Evolutionary conservation across 2,888 invertebrate species (phyloP), one percentile per base, ranked within the genome.

Genomic region (Byasa hedistus): DNA sequence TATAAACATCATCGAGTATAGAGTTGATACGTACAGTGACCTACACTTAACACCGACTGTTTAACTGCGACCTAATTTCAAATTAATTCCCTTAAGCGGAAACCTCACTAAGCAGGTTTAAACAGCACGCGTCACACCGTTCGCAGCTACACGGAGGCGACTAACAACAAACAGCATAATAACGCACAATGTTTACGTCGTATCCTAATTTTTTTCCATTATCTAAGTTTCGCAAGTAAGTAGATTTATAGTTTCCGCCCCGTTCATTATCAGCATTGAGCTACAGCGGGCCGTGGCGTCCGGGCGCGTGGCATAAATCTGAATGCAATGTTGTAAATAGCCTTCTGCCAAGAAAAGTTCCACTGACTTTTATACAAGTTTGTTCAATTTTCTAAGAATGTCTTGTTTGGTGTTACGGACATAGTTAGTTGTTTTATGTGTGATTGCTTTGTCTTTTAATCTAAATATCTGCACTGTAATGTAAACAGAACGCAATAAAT

Each of bases 201-300:
- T 81, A 80, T 81, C 82, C 77, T 78, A 73, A 84, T 85, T 84
- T 80, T 79, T 84, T 82, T 80, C 81, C 79, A 87, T 90, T 89
- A 86, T 80, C 81, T 78, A 89, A 91, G 83, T 91, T 91, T 87
- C 72, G 80, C 84, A 79, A 87, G 83, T 87, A 85, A 88, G 78
- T 84, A 88, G 87, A 91, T 91, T 91, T 91, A 91, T 90, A 86
- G 89, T 90, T 90, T 91, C 91, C 91, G 83, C 91, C 91, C 83
- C 80, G 86, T 89, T 91, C 91, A 91, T 91, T 91, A 91, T 87
- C 83, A 81, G 90, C 83, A 91, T 90, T 89, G 88, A 86, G 78
- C 76, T 73, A 76, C 75, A 74, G 76, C 76, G 73, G 75, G 70
- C 66, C 69, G 68, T 64, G 70, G 72, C 72, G 72, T 70, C 74